Evolutionary conservation across 2,113 vertebrate genomes (phyloP).

Genomic region (Gobius niger): DNA sequence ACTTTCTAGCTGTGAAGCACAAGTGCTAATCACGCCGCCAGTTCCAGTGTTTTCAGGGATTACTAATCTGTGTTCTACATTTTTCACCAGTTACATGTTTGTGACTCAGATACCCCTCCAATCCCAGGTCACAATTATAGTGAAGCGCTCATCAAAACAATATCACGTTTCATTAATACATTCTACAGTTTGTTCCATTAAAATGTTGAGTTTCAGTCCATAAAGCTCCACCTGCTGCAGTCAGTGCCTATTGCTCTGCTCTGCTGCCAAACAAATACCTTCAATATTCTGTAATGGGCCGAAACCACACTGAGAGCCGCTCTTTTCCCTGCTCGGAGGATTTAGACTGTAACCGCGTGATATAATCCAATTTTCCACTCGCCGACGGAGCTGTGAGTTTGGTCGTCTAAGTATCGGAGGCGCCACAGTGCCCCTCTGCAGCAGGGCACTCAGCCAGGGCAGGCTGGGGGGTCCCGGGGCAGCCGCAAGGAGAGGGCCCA

Average conservation of each 20-base stretch:
- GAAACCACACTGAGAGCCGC: conserved; percentile 69
- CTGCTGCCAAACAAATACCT: conserved; percentile 43
- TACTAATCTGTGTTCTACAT: background rate
- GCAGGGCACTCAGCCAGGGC: conserved; percentile 76
- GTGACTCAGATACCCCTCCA: background rate
- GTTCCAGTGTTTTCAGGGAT: too few relatives aligned
- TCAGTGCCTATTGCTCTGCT: conserved; percentile 23
- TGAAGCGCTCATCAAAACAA: background rate
- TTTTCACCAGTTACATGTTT: background rate
- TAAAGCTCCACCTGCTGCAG: conserved; percentile 61
- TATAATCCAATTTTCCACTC: conserved; percentile 77
- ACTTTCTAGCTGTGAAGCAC: too few relatives aligned
- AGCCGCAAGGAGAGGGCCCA: conserved; percentile 23
- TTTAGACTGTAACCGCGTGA: conserved; percentile 71
- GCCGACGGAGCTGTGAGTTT: conserved; percentile 80
- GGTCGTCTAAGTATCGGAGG: conserved; percentile 77
- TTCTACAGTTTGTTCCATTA: conserved; percentile 42
- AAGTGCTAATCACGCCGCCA: too few relatives aligned
- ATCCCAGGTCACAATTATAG: background rate
- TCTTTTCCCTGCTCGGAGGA: conserved; percentile 62
- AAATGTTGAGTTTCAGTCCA: conserved; percentile 38
- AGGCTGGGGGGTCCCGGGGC: conserved; percentile 71
- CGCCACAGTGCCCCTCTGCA: conserved; percentile 80
- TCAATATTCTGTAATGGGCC: conserved; percentile 46
- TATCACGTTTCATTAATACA: conserved; percentile 11